phyloP scores from a whole-genome alignment of 2,113 vertebrate species.

The Pelvicachromis taeniatus region DNA sequence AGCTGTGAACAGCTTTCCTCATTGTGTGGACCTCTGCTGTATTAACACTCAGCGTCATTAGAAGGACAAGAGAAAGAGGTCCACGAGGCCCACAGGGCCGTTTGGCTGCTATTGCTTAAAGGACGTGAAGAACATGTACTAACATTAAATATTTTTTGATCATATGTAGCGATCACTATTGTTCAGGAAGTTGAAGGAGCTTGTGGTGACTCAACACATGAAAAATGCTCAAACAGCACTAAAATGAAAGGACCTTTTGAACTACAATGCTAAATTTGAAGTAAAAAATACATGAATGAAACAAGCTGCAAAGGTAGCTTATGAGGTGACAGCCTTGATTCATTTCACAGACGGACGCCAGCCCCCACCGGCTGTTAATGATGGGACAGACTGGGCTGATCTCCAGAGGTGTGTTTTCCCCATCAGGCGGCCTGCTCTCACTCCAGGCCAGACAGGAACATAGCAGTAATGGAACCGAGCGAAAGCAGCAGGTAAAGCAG shows the following conservation, averaged over 20 bases:
- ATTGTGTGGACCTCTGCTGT: not conserved
- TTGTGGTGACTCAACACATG: not conserved
- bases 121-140: not conserved
- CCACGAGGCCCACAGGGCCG: constrained; percentile 35
- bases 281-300: not conserved
- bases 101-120: not conserved
- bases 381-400: constrained; percentile 26
- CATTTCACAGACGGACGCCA: constrained; percentile 29
- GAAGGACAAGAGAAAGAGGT: not conserved
- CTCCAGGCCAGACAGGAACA: constrained; percentile 45
- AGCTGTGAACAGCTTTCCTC: not conserved
- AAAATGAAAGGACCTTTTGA: not conserved
- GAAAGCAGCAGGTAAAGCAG: constrained; percentile 25
- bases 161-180: not conserved
- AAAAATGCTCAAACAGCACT: not conserved
- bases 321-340: constrained; percentile 22
- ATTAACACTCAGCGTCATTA: not conserved
- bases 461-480: constrained; percentile 31
- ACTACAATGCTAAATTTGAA: not conserved
- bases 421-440: constrained; percentile 23
- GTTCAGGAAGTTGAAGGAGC: not conserved
- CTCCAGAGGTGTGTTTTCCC: constrained; percentile 55
- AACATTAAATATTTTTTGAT: not conserved
- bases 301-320: not conserved
- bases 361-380: constrained; percentile 2